These are phyloP conservation scores for Threskiornis aethiopicus DNA, from an alignment of 2,797 vertebrate species.

Conservation along the genomic window DNA sequence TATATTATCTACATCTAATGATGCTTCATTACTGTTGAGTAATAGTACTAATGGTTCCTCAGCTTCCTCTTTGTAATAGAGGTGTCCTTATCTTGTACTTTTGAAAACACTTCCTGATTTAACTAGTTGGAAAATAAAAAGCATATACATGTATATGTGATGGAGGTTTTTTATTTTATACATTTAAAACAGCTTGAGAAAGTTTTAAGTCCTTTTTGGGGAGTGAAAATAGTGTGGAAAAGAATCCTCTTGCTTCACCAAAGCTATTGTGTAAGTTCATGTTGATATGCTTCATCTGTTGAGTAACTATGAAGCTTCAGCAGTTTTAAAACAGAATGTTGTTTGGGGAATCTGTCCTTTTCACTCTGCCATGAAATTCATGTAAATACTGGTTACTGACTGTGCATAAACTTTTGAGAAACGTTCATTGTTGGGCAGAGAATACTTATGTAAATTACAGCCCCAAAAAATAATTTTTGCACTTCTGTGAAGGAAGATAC, in stretches of 20 bases:
- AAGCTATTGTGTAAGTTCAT: neutral
- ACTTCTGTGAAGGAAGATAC: neutral
- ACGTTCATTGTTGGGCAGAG: neutral
- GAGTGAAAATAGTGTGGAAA: neutral
- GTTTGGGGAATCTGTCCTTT: neutral
- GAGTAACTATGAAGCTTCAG: neutral
- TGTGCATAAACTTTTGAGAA: neutral
- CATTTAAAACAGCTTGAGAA: neutral
- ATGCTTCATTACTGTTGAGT: neutral
- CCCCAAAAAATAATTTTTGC: neutral
- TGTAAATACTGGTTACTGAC: neutral
- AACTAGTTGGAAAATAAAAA: neutral
- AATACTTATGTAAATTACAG: neutral
- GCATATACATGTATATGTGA: neutral
- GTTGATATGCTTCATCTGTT: neutral
- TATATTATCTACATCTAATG: neutral
- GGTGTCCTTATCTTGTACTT: neutral
- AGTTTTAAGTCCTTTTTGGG: neutral
- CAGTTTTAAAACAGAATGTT: neutral
- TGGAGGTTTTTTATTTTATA: neutral
- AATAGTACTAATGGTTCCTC: neutral
- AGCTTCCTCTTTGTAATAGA: neutral
- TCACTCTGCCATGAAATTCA: neutral
- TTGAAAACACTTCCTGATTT: neutral
- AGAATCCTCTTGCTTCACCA: neutral